Evolutionary conservation across 2,888 invertebrate species (phyloP).

Genomic region (Drosophila prolongata): DNA sequence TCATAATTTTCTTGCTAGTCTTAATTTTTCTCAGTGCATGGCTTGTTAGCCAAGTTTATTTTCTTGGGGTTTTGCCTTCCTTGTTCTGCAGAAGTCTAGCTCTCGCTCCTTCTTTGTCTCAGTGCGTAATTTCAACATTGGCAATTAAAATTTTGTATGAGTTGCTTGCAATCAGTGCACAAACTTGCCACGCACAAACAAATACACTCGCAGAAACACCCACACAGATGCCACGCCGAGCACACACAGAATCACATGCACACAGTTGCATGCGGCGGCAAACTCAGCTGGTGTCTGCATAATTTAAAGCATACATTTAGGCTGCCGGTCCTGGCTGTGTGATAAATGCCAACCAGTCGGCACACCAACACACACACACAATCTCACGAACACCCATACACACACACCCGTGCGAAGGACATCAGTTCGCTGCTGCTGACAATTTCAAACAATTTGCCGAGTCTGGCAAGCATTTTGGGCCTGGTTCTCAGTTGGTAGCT

Average conservation of each 20-base stretch:
- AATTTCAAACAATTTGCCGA: constrained; percentile 66
- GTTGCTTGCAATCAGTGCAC: constrained; percentile 80
- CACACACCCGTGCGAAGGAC: background rate
- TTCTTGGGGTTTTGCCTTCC: constrained; percentile 10
- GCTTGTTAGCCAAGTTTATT: constrained; percentile 62
- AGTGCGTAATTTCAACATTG: constrained; percentile 77
- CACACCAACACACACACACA: constrained; percentile 17
- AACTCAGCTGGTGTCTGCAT: constrained; percentile 79
- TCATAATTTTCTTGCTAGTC: too few relatives aligned
- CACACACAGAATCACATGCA: constrained; percentile 5
- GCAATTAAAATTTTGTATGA: constrained; percentile 82
- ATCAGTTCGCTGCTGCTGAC: constrained; percentile 47
- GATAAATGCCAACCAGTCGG: constrained; percentile 69
- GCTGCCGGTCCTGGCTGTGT: constrained; percentile 71
- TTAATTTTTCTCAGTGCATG: background rate
- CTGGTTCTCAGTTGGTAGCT: constrained; percentile 49
- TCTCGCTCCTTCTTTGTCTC: constrained; percentile 38
- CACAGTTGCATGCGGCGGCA: constrained; percentile 50
- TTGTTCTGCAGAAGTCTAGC: constrained; percentile 15
- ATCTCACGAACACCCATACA: constrained; percentile 6
- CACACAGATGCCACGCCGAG: constrained; percentile 7
- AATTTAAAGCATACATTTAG: constrained; percentile 81
- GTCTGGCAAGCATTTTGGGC: constrained; percentile 44
- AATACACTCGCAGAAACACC: constrained; percentile 27
- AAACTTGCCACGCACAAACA: constrained; percentile 61